Conservation (phyloP, 2,888 invertebrate species). For the Steinernema carpocapsae region DNA sequence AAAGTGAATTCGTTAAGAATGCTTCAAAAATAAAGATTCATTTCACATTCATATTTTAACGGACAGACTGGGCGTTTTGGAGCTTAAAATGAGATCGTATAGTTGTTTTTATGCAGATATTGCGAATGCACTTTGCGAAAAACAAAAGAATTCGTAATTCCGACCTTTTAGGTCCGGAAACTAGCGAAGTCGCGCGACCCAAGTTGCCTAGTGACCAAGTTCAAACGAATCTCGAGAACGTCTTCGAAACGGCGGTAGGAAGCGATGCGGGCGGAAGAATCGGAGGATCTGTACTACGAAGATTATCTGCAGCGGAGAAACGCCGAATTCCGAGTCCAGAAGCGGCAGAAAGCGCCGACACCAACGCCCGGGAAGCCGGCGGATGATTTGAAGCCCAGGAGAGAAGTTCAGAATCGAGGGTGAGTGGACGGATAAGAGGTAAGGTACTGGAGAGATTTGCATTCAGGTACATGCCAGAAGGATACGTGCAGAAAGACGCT, state of each 20-base stretch:
- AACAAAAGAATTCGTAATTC: no score
- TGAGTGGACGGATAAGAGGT: neutral
- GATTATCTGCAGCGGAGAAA: conserved; percentile 24
- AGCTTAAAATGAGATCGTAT: no score
- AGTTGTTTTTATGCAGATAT: no score
- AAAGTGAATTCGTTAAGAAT: neutral
- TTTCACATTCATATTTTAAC: no score
- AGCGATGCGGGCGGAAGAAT: no score
- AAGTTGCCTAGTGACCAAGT: no score
- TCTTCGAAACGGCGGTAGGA: no score
- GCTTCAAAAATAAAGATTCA: neutral
- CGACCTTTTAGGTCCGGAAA: no score
- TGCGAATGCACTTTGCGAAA: no score
- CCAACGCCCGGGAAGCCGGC: neutral
- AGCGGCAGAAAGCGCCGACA: conserved; percentile 3
- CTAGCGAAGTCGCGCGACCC: no score
- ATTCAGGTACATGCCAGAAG: conserved; percentile 13
- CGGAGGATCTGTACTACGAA: conserved; percentile 24
- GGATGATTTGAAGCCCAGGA: neutral
- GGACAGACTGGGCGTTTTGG: no score
- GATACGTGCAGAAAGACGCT: conserved; percentile 4
- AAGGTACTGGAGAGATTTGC: neutral
- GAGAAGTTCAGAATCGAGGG: neutral
- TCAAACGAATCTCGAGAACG: no score
- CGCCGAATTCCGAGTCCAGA: neutral